Evolutionary conservation across 2,888 invertebrate genomes (phyloP), one percentile per base, ranked within the genome.

Genomic region (Caenorhabditis drosophilae): DNA sequence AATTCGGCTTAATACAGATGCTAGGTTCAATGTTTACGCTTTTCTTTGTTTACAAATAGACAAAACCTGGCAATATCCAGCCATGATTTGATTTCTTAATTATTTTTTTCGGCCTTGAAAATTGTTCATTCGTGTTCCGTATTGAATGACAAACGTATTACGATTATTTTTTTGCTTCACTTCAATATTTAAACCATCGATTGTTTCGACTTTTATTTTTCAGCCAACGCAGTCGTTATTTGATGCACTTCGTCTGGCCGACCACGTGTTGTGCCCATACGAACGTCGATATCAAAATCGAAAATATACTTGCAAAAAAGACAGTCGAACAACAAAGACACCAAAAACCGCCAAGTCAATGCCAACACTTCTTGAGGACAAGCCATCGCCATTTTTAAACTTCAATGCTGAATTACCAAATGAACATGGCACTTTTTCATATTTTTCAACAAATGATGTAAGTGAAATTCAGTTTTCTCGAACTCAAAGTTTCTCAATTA

Each of bases 221-320:
- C 63, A 63, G 63, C 63, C 31, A 63, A 63, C 63, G 63, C 53
- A 63, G 63, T 63, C 63, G 41, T 45, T 63, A 46, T 53, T 63
- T 41, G 57, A 63, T 63, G 53, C 63, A 45, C 63, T 63, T 9
- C 63, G 57, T 49, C 34, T 57, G 63, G 63, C 63, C 63, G 63
- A 57, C 57, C 53, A 63, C 47, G 63, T 63, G 63, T 63, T 57
- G 63, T 63, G 63, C 63, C 63, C 63, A 15, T 63, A 63, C 63
- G 63, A 63, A 27, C 38, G 48, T 20, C 49, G 63, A 34, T 57
- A 63, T 57, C 51, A 49, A 12, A 45, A 45, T 27, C 44, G 22
- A 16, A n/a, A n/a, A n/a, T n/a, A n/a, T n/a, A n/a, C n/a, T n/a
- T n/a, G n/a, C n/a, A n/a, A n/a, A n/a, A n/a, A n/a, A n/a, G n/a